Percentiles rank a stretch among this genome's conserved stretches.
These are phyloP conservation scores for Bufo gargarizans DNA, from an alignment of 2,113 vertebrate species.

Conservation along the genomic window DNA sequence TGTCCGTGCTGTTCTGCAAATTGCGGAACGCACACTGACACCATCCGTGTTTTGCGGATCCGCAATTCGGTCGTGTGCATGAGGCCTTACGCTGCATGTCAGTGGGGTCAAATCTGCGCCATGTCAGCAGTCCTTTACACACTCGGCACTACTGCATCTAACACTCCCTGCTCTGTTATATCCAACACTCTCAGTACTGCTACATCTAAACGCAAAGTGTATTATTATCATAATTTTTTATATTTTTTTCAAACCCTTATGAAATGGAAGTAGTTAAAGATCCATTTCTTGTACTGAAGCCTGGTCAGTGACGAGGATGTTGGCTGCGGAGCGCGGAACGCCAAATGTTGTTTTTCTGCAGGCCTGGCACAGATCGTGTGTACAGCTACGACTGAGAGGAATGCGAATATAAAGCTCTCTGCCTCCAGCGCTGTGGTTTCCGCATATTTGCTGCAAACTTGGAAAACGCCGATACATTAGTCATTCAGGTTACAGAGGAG, in stretches of 20 bases:
- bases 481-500: neutral
- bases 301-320: neutral
- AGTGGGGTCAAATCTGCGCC: too few relatives aligned
- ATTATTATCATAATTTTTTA: too few relatives aligned
- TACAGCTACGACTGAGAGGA: neutral
- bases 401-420: neutral
- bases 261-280: neutral
- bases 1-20: too few relatives aligned
- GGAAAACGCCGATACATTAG: conserved; percentile 19
- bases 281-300: neutral
- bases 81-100: too few relatives aligned
- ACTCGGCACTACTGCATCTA: too few relatives aligned
- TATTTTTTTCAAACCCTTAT: too few relatives aligned
- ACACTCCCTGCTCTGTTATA: neutral
- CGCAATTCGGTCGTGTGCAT: too few relatives aligned
- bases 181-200: neutral
- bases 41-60: too few relatives aligned
- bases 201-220: neutral
- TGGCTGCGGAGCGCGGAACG: conserved; percentile 2
- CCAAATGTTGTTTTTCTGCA: conserved; percentile 42
- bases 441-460: neutral
- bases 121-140: too few relatives aligned
- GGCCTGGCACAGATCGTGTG: neutral
- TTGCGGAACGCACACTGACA: too few relatives aligned
- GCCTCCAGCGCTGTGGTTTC: neutral